Percentiles rank a stretch among this genome's conserved stretches.
Evolutionary conservation across 2,797 vertebrate species (phyloP).

Genomic region (Onychomys arenicola): DNA sequence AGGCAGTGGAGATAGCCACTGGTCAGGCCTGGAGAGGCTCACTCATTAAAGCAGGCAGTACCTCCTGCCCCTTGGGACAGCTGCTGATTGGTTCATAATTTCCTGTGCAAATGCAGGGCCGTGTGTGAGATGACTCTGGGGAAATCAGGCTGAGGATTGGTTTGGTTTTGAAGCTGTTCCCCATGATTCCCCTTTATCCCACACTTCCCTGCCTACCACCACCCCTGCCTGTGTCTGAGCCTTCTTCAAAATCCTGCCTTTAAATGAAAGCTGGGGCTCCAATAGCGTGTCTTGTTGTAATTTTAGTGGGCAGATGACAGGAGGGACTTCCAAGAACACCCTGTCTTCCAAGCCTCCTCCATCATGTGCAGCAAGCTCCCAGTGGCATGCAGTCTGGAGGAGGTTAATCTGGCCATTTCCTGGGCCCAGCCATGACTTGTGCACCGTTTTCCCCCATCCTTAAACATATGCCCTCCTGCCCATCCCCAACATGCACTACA

Average conservation of each 20-base stretch:
- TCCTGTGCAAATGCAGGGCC: conserved; percentile 81
- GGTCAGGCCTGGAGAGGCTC: background rate
- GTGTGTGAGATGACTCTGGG: conserved; percentile 75
- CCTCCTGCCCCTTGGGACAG: conserved; percentile 41
- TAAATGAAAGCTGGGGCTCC: conserved; percentile 47
- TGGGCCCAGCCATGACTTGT: background rate
- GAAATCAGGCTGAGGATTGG: conserved; percentile 80
- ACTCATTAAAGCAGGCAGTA: conserved; percentile 72
- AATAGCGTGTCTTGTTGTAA: conserved; percentile 5
- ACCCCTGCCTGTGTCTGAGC: conserved; percentile 33
- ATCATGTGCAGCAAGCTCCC: background rate
- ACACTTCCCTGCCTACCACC: background rate
- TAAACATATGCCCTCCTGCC: background rate
- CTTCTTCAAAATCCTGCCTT: conserved; percentile 65
- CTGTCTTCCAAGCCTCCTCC: background rate
- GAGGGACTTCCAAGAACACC: background rate
- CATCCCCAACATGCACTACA: background rate
- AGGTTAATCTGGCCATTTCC: background rate
- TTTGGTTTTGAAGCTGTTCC: conserved; percentile 76
- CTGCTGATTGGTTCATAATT: conserved; percentile 83
- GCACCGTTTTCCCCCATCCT: fast-evolving
- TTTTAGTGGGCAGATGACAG: background rate
- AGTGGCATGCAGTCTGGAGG: background rate
- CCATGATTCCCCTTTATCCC: conserved; percentile 24
- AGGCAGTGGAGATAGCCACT: conserved; percentile 51